Percentiles rank a stretch among this genome's conserved stretches.
Conservation (phyloP, 2,797 vertebrate species). For the Gephyroberyx darwinii region DNA sequence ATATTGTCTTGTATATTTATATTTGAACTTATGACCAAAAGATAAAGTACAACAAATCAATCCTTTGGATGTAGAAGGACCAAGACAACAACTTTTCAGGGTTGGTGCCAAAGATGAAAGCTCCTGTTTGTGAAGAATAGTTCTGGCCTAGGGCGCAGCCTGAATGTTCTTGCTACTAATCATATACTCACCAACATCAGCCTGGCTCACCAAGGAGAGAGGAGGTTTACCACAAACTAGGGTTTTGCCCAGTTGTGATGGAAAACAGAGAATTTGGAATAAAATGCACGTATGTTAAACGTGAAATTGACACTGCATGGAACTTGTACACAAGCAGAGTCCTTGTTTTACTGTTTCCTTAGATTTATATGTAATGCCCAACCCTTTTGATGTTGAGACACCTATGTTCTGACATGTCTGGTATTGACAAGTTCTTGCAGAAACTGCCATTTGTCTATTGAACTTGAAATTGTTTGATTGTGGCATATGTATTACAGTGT, state of each 20-base stretch:
- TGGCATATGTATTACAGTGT: conserved; percentile 31
- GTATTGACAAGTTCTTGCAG: conserved; percentile 63
- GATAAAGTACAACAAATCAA: conserved; percentile 41
- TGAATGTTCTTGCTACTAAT: conserved; percentile 4
- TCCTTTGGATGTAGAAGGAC: conserved; percentile 54
- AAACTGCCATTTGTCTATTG: conserved; percentile 67
- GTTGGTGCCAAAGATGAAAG: conserved; percentile 20
- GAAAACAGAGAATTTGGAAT: conserved; percentile 11
- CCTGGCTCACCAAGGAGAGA: background rate
- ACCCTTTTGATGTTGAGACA: conserved; percentile 38
- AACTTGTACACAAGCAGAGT: conserved; percentile 22
- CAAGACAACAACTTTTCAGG: conserved; percentile 37
- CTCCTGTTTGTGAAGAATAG: conserved; percentile 10
- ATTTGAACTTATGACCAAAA: conserved; percentile 74
- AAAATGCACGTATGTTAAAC: conserved; percentile 14
- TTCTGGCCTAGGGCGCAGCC: background rate
- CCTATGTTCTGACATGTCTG: conserved; percentile 45
- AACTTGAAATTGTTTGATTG: conserved; percentile 49
- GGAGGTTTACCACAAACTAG: background rate
- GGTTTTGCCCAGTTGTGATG: background rate
- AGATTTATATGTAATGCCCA: conserved; percentile 22
- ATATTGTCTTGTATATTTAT: conserved; percentile 73
- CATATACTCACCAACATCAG: background rate
- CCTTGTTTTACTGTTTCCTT: conserved; percentile 23
- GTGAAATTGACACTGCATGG: conserved; percentile 46